Conservation (phyloP, 2,797 vertebrate genomes). For the Siniperca scherzeri region DNA sequence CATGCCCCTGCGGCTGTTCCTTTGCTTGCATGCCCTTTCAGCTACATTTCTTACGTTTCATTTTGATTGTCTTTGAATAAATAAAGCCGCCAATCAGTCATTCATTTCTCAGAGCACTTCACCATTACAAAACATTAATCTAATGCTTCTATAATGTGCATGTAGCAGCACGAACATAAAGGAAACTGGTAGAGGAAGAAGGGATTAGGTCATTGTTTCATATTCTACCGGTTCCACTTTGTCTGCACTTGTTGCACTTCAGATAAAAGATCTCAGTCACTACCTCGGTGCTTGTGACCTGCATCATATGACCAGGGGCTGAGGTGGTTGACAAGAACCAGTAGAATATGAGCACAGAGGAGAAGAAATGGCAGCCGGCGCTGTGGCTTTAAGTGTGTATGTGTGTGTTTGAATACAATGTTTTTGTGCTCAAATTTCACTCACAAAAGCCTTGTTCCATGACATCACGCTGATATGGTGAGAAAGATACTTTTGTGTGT, state of each 20-base stretch:
- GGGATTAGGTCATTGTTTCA: constrained; percentile 29
- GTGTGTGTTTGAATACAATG: constrained; percentile 44
- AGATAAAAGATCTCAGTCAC: background rate
- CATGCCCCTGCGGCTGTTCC: background rate
- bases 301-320: constrained; percentile 23
- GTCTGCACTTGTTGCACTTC: constrained; percentile 20
- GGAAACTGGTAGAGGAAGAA: constrained; percentile 28
- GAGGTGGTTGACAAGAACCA: constrained; percentile 19
- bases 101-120: background rate
- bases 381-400: constrained; percentile 16
- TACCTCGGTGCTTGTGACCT: constrained; percentile 12
- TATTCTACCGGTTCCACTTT: background rate
- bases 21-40: background rate
- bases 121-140: background rate
- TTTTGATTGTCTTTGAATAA: background rate
- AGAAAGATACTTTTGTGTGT: constrained; percentile 39
- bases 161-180: background rate
- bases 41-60: background rate
- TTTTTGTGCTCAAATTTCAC: constrained; percentile 55
- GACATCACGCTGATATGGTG: constrained; percentile 47
- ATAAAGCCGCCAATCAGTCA: background rate
- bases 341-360: background rate
- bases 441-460: constrained; percentile 51
- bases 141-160: background rate
- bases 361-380: constrained; percentile 19